A percentile compares a stretch with the other conserved stretches of the same genome.
phyloP scores from a whole-genome alignment of 2,888 invertebrate species.

The Megalurothrips usitatus region DNA sequence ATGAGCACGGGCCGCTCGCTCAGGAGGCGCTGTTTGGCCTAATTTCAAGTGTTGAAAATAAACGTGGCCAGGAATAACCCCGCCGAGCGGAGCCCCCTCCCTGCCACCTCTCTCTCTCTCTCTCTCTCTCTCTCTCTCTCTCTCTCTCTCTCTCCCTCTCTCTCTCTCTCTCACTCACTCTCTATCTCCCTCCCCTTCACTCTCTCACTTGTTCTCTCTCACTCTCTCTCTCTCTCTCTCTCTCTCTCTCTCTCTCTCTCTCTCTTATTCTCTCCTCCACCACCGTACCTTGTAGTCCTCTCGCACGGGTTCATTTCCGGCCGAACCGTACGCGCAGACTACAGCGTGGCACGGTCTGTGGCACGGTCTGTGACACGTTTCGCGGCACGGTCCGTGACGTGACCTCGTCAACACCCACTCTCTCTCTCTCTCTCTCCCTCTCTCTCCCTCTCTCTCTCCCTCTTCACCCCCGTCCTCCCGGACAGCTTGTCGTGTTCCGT shows the following conservation, averaged over 20 bases:
- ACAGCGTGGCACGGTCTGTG: too few species aligned
- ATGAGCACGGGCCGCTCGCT: background rate
- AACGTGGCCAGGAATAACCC: constrained; percentile 8
- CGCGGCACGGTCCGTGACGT: too few species aligned
- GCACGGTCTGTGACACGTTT: too few species aligned
- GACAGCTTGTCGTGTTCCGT: too few species aligned
- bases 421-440: too few species aligned
- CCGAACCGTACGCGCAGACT: too few species aligned
- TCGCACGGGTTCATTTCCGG: too few species aligned
- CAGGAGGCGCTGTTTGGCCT: constrained; percentile 16
- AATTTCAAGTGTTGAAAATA: constrained; percentile 27
- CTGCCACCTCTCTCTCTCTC: background rate
- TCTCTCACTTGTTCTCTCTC: background rate
- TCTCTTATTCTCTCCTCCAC: too few species aligned
- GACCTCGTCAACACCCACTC: too few species aligned
- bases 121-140: background rate
- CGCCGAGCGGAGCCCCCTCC: background rate
- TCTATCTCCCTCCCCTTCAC: background rate
- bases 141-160: background rate
- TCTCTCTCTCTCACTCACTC: background rate
- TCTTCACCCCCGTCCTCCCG: too few species aligned
- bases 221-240: background rate
- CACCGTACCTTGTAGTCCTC: too few species aligned
- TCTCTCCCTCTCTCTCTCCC: too few species aligned
- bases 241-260: constrained; percentile 11